Evolutionary conservation across 2,888 invertebrate genomes (phyloP).

Genomic region (Carabus problematicus): DNA sequence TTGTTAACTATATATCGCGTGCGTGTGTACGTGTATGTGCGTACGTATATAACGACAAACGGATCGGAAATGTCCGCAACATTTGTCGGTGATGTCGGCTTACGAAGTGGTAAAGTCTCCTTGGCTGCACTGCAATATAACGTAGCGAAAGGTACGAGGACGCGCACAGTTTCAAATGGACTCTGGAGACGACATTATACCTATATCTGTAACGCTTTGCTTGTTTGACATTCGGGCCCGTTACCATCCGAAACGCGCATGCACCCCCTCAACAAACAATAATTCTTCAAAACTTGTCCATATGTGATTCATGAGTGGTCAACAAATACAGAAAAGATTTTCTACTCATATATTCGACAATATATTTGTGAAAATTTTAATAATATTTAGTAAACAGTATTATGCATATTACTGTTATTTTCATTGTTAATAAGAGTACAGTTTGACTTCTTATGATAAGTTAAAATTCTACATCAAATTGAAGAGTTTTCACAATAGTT

Average conservation of each 20-base stretch:
- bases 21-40: no score
- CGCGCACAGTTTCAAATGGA: constrained; percentile 12
- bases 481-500: no score
- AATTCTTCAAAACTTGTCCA: neutral
- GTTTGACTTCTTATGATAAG: no score
- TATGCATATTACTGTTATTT: no score
- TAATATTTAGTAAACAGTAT: no score
- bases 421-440: no score
- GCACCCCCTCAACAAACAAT: constrained; percentile 5
- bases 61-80: constrained; percentile 1
- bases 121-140: constrained; percentile 11
- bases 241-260: constrained; percentile 10
- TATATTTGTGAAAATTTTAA: neutral
- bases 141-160: constrained; percentile 13
- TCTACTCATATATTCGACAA: constrained; percentile 3
- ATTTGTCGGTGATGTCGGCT: constrained; percentile 14
- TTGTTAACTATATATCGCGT: no score
- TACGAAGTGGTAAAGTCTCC: constrained; percentile 6
- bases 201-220: neutral
- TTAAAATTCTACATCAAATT: no score
- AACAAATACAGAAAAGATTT: constrained; percentile 9
- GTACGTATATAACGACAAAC: no score
- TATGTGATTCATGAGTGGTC: neutral
- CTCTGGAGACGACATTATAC: constrained; percentile 5
- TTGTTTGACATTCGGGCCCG: constrained; percentile 2